Base-by-base conservation (phyloP, 2,113 vertebrate genomes). In the Cynopterus brachyotis region DNA sequence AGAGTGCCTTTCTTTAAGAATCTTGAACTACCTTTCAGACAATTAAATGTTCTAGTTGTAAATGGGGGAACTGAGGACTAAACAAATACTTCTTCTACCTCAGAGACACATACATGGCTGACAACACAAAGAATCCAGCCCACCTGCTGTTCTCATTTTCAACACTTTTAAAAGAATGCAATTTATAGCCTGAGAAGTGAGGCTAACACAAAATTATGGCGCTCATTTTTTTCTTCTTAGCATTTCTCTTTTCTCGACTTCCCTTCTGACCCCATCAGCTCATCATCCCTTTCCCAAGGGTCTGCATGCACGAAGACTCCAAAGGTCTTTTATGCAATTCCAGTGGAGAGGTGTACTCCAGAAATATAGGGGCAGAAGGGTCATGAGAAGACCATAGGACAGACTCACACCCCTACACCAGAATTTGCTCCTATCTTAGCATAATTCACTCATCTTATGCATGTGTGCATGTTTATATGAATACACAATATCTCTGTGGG, bases 61-160 rank as follows among this genome's bases (percentile, higher is more conserved):
- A 73, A 88, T 47, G 67, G 80, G 22, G 73, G 92, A 89, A 86
- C 72, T 82, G 76, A 96, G 60, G 87, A 67, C 81, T 55, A 53
- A 30, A 13, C 19, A 64, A 47, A 76, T 89, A 24, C 50, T 60
- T 62, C 30, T 55, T 12, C 9, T 79, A 87, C 69, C 89, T 73
- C 42, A 1, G 64, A 89, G 78, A 88, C 19, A 13, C 9, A 0
- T 3, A 13, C 9, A 0, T 3, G 47, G 22, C 79, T 47, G 26
- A 86, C 42, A 24, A 32, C 22, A 0, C 16, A 4, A 47, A 78
- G 55, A 64, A 62, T 15, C 8, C 32, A 57, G 50, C 53, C 32
- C 24, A 3, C 19, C 50, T 35, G 47, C 42, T 66, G 40, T 80
- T n/a, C n/a, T 72, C 26, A 10, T 47, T 72, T 35, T 45, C 50